phyloP scores from a whole-genome alignment of 2,797 vertebrate species.

The Smutsia gigantea region DNA sequence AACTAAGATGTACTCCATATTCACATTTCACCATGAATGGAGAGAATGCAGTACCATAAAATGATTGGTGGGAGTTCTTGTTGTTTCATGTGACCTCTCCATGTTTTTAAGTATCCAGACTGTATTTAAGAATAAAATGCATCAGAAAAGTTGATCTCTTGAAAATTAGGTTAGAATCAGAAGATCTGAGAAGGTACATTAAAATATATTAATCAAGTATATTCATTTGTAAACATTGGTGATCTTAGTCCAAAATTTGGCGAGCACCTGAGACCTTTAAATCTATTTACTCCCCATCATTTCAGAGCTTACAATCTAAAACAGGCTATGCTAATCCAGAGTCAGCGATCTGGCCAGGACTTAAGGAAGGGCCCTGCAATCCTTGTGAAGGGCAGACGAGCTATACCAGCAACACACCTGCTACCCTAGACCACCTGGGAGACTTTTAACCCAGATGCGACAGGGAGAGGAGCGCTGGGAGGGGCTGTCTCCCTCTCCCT shows the following conservation, averaged over 20 bases:
- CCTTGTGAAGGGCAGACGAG: background rate
- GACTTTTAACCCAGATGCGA: background rate
- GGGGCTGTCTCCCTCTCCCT: background rate
- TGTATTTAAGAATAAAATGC: conserved; percentile 16
- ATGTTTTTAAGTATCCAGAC: background rate
- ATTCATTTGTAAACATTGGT: background rate
- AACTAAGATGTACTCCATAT: background rate
- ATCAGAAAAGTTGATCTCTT: background rate
- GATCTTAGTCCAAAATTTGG: background rate
- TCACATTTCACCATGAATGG: background rate
- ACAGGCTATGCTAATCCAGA: background rate
- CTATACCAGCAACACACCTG: background rate
- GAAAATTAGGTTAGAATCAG: conserved; percentile 28
- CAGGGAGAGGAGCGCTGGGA: background rate
- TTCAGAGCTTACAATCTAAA: background rate
- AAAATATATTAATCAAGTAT: background rate
- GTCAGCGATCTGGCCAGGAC: background rate
- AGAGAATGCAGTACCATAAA: background rate
- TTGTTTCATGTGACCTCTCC: background rate
- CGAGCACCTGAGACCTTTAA: background rate
- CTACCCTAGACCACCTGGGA: background rate
- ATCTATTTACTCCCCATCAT: background rate
- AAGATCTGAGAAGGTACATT: conserved; percentile 4
- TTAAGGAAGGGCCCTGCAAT: background rate
- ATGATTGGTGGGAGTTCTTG: background rate